Base-by-base conservation (phyloP, 30 jellyfish, hydroid and myxozoan species). In the Hydractinia echinata region DNA sequence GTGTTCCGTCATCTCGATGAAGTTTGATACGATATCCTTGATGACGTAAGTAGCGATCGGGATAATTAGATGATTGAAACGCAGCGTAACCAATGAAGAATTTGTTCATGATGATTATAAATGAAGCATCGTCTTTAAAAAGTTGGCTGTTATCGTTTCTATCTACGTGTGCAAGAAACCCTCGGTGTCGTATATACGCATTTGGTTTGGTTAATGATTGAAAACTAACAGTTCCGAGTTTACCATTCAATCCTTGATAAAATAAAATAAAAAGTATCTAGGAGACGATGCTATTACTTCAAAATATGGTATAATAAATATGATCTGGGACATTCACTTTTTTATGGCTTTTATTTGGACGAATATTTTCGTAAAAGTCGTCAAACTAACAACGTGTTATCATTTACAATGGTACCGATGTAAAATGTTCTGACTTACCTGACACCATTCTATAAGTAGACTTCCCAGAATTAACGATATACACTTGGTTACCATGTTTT, bases 1-100 rank as follows among this genome's bases (percentile, higher is more conserved):
- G 54, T 5, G 19, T 16, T 7, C 51, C 77, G 54, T 53, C 82
- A 8, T 77, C 79, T 60, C 77, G 53, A 53, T 77, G 85, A 4
- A 77, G 77, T 77, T 77, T 77, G 64, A 77, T 53, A 14, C 53
- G 79, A 48, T 64, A 77, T 20, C 76, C 85, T 15, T 77, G 79
- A 53, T 77, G 85, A 53, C 85, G 85, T 18, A 77, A 48, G 77
- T 53, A 77, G 9, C n/a, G 53, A 21, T 60, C 80, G 18, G 79
- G 81, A 77, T 50, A 77, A 5, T 77, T 77, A 21, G 55, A 19
- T 5, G 85, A 77, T 77, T 77, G 61, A 77, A 77, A 77, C 77
- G 85, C 52, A 5, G 56, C 7, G 51, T 21, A 54, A 53, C 79
- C 79, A 18, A 21, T 44, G 56, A 53, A 54, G 85, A 21, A 54